Evolutionary conservation across 2,888 invertebrate species (phyloP), one percentile per base, ranked within the genome.

Genomic region (Kryphioiulus occultus): DNA sequence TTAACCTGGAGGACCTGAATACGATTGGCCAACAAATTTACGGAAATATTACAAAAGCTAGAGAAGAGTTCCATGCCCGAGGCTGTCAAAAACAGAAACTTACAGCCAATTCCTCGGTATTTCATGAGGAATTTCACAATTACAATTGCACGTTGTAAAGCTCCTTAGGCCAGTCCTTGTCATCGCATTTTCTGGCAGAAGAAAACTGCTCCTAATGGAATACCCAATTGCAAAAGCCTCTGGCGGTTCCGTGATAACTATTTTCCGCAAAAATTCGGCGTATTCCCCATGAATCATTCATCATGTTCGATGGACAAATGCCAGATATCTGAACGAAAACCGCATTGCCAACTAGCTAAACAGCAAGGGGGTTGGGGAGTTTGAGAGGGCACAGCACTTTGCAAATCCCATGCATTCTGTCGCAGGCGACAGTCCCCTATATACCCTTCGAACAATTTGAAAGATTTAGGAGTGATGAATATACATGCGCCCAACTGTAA

Each of bases 151-250:
- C 30, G 78, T 30, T 17, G 78, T 78, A 32, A 78, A 32, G 30
- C 12, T 78, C 78, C 78, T 78, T 30, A 30, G 78, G 78, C 78
- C 30, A 32, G 78, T 78, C 78, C 78, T 78, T 32, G 78, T 78
- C 78, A 78, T 78, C 78, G 30, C 78, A 26, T 78, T 78, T 78
- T 78, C 78, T 78, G 78, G 30, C 26, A 68, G 68, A 32, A 26
- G 78, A 78, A 78, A 78, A 30, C 78, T 78, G 78, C 78, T 78
- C 78, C 78, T 78, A 78, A 78, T 78, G 78, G 78, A 78, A 78
- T 78, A 78, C 78, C 78, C 30, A 78, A 78, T 78, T 78, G 30
- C 78, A 32, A 30, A 78, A 12, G 78, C 78, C 78, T 78, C 78
- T 32, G 30, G 78, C 78, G 30, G 30, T 30, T 78, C 78, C 78